Evolutionary conservation across 2,888 invertebrate genomes (phyloP).

Genomic region (Tipula lateralis): DNA sequence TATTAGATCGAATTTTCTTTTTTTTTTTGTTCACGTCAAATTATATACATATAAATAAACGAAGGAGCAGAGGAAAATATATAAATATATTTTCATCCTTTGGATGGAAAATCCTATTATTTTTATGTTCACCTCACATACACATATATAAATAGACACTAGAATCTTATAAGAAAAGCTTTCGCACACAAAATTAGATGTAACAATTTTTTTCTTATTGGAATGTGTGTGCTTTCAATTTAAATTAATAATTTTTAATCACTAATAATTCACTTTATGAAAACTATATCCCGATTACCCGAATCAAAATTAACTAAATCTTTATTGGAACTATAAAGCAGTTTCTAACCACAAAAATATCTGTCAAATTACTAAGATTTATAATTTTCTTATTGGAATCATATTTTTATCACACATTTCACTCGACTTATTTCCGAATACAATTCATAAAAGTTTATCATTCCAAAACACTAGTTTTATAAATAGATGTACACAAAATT

Average conservation of each 20-base stretch:
- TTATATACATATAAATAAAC: background rate
- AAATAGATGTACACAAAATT: background rate
- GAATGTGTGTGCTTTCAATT: background rate
- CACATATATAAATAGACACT: background rate
- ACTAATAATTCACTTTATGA: background rate
- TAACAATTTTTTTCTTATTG: background rate
- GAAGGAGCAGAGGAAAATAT: no score
- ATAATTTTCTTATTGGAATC: background rate
- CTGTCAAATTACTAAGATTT: background rate
- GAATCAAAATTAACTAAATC: background rate
- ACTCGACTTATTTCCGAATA: background rate
- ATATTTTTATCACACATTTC: background rate
- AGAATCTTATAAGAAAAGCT: background rate
- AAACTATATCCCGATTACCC: background rate
- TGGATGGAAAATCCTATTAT: background rate
- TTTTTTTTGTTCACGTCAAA: background rate
- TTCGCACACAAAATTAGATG: background rate
- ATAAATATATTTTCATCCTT: background rate
- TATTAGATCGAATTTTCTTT: background rate
- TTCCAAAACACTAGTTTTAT: background rate
- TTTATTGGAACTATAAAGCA: background rate
- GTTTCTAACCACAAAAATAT: background rate
- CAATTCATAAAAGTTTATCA: background rate
- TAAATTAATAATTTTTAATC: background rate
- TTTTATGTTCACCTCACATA: background rate